phyloP scores from a whole-genome alignment of 1,140 invertebrate genomes.

The Temnothorax curvispinosus region DNA sequence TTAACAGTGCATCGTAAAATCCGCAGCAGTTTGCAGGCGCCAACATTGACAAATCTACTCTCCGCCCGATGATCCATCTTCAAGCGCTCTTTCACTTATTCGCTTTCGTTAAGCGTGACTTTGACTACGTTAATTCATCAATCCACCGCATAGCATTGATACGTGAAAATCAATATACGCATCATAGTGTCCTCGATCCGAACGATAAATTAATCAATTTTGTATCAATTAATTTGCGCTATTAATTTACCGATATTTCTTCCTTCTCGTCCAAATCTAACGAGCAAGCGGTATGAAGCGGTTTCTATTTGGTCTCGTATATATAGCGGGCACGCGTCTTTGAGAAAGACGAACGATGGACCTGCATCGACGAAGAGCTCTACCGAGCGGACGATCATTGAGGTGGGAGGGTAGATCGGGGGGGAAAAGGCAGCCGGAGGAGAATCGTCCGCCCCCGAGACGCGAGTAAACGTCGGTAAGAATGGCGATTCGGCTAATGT shows the following conservation, averaged over 20 bases:
- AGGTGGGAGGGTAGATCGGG: slow-evolving; percentile 21
- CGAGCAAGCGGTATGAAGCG: slow-evolving; percentile 60
- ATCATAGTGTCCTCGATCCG: neutral
- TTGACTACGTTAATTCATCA: slow-evolving; percentile 60
- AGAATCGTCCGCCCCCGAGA: slow-evolving; percentile 70
- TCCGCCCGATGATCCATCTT: slow-evolving; percentile 53
- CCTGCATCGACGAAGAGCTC: slow-evolving; percentile 60
- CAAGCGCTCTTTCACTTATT: slow-evolving; percentile 48
- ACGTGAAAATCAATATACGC: neutral
- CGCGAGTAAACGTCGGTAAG: slow-evolving; percentile 77
- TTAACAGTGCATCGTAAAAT: slow-evolving; percentile 9
- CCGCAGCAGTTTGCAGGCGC: slow-evolving; percentile 38
- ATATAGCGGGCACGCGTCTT: slow-evolving; percentile 66
- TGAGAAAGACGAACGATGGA: slow-evolving; percentile 68
- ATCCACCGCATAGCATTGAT: slow-evolving; percentile 19
- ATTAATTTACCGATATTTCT: slow-evolving; percentile 54
- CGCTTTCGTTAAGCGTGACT: slow-evolving; percentile 54
- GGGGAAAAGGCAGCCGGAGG: slow-evolving; percentile 26
- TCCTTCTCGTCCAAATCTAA: slow-evolving; percentile 52
- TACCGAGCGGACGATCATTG: slow-evolving; percentile 55
- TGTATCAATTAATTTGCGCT: slow-evolving; percentile 12
- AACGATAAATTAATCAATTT: slow-evolving; percentile 46
- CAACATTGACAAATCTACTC: slow-evolving; percentile 61
- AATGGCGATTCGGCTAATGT: slow-evolving; percentile 84
- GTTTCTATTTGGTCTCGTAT: slow-evolving; percentile 54